Percentiles rank a stretch among this genome's conserved stretches.
Conservation (phyloP, 2,888 invertebrate species). For the Dolichopus griseipennis region DNA sequence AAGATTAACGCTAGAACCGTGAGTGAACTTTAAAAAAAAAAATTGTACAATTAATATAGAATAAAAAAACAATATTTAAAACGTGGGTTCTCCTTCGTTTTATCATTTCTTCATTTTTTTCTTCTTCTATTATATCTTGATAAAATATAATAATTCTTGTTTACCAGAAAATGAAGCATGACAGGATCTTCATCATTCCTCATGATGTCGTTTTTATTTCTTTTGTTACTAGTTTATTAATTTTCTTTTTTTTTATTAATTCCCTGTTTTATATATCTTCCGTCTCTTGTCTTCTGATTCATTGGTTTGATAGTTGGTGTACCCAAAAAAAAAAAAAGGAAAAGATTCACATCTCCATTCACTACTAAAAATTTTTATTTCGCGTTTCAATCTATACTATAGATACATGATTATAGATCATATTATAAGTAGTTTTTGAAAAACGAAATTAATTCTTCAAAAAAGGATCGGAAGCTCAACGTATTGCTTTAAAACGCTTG, state of each 20-base stretch:
- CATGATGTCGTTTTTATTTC: background rate
- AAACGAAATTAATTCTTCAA: background rate
- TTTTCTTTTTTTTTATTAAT: background rate
- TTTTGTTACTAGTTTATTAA: background rate
- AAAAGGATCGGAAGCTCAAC: background rate
- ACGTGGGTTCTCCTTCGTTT: too few species aligned
- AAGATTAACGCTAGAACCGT: too few species aligned
- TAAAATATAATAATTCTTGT: constrained; percentile 1
- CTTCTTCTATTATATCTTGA: background rate
- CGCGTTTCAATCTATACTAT: too few species aligned
- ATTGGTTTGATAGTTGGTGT: background rate
- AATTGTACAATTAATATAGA: too few species aligned
- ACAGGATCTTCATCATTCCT: constrained; percentile 1
- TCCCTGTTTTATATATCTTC: background rate
- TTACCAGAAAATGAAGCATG: background rate
- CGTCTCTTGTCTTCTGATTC: too few species aligned
- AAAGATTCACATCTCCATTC: background rate
- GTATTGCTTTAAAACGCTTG: background rate
- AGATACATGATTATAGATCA: too few species aligned
- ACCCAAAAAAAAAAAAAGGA: background rate
- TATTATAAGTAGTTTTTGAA: too few species aligned
- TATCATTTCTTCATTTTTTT: too few species aligned
- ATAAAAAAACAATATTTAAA: too few species aligned
- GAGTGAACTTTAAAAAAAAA: too few species aligned
- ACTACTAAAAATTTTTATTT: background rate